These are phyloP conservation scores for Falco naumanni DNA, from an alignment of 2,797 vertebrate species.

Conservation along the genomic window DNA sequence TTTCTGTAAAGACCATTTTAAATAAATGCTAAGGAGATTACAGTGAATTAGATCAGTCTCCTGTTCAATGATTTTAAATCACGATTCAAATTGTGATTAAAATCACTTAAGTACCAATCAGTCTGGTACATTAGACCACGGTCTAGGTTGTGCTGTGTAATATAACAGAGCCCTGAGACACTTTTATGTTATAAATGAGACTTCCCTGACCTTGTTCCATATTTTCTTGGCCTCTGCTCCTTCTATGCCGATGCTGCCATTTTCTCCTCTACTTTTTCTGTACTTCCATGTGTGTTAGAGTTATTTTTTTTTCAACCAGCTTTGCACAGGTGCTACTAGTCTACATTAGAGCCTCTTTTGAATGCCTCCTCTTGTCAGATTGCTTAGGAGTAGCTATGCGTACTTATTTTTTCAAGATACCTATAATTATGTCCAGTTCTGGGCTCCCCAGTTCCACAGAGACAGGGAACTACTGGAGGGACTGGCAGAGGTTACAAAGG, in stretches of 20 bases:
- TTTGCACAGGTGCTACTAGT: background rate
- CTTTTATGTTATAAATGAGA: background rate
- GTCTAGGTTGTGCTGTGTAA: background rate
- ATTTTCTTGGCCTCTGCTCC: background rate
- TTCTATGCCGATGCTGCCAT: background rate
- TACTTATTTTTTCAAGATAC: background rate
- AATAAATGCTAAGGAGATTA: background rate
- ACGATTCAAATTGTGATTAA: background rate
- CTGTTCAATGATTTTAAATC: background rate
- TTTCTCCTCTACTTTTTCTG: background rate
- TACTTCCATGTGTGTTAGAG: accelerated
- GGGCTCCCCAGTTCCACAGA: too few relatives aligned
- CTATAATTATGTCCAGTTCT: background rate
- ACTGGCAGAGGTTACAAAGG: too few relatives aligned
- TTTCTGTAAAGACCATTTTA: background rate
- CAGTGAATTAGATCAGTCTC: background rate
- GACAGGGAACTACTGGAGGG: too few relatives aligned
- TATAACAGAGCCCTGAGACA: background rate
- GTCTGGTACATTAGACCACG: background rate
- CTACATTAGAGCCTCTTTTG: background rate
- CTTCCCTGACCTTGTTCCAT: background rate
- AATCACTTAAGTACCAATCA: background rate
- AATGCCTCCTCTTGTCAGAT: background rate
- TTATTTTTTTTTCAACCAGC: background rate
- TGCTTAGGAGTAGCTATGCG: background rate